phyloP scores from a whole-genome alignment of 2,797 vertebrate genomes.

The Phylloscopus collybita region DNA sequence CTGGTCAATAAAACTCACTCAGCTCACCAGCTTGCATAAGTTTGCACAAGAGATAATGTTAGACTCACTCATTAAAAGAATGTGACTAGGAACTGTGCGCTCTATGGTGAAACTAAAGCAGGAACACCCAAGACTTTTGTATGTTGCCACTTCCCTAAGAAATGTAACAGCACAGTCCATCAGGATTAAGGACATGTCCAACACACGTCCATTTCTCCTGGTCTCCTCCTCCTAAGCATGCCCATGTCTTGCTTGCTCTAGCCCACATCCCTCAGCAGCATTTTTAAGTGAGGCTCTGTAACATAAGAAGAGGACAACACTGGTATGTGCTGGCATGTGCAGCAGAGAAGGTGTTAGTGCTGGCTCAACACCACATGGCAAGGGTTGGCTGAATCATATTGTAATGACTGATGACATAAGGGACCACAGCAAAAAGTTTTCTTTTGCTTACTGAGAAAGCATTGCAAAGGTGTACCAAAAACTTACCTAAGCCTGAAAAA shows the following conservation, averaged over 20 bases:
- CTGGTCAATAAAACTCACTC: background rate
- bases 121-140: background rate
- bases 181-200: background rate
- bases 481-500: background rate
- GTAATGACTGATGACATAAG: background rate
- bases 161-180: fast-evolving
- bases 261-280: background rate
- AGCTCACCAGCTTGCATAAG: background rate
- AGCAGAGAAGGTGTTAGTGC: background rate
- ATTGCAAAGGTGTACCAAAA: background rate
- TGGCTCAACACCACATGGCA: background rate
- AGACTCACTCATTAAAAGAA: background rate
- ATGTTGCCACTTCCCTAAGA: background rate
- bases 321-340: background rate
- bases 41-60: background rate
- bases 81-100: background rate
- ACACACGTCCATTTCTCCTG: fast-evolving
- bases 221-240: background rate
- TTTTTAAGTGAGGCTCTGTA: background rate
- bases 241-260: background rate
- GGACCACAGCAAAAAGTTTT: background rate
- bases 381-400: background rate
- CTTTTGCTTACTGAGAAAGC: background rate
- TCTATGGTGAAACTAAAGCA: background rate
- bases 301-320: background rate